A percentile compares a stretch with the other conserved stretches of the same genome.
phyloP scores from a whole-genome alignment of 1,140 invertebrate genomes.

The Macrobrachium rosenbergii region DNA sequence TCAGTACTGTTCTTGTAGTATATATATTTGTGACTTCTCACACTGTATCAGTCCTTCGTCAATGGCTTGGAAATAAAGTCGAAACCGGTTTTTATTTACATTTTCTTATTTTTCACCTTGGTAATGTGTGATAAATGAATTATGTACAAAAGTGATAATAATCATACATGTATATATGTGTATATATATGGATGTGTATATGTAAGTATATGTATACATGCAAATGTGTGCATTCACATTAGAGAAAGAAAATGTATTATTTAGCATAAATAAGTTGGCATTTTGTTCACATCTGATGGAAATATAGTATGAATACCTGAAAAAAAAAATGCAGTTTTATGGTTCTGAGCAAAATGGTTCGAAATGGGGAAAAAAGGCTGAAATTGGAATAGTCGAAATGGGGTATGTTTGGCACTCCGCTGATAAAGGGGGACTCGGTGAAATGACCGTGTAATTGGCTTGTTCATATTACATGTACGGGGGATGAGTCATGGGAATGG shows the following conservation, averaged over 20 bases:
- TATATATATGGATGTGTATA: neutral
- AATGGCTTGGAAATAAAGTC: no score
- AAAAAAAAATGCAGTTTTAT: neutral
- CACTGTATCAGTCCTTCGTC: no score
- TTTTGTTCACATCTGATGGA: neutral
- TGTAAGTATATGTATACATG: conserved; percentile 3
- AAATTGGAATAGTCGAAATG: neutral
- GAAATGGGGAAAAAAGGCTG: neutral
- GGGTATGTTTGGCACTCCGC: neutral
- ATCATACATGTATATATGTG: no score
- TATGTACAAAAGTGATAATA: no score
- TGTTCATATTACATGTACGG: conserved; percentile 62
- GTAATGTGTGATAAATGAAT: no score
- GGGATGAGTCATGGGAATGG: conserved; percentile 55
- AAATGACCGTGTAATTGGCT: conserved; percentile 61
- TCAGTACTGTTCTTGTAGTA: no score
- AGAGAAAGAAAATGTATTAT: neutral
- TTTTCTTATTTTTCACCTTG: no score
- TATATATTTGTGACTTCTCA: no score
- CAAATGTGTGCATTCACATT: neutral
- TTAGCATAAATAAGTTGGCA: no score
- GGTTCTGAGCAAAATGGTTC: neutral
- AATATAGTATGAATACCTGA: no score
- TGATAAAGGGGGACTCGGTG: conserved; percentile 22
- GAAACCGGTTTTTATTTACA: no score